Evolutionary conservation across 2,113 vertebrate genomes (phyloP).

Genomic region (Bungarus multicinctus): DNA sequence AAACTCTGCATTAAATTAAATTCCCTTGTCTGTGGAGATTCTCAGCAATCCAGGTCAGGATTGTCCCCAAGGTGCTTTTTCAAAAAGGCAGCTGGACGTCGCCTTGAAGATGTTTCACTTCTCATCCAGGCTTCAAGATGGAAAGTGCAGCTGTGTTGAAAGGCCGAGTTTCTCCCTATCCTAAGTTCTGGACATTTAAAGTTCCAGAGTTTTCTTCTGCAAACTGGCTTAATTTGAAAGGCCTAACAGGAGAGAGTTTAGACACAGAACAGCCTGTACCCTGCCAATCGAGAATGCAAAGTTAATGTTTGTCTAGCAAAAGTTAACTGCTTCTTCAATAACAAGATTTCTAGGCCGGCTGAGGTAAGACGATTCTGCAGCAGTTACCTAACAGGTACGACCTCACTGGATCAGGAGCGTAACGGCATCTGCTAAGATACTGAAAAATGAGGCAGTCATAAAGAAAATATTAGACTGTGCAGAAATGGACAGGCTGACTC

Average conservation of each 20-base stretch:
- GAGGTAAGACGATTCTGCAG: not conserved
- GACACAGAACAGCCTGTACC: not conserved
- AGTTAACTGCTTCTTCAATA: not conserved
- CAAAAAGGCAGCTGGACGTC: not conserved
- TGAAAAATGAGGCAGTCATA: not conserved
- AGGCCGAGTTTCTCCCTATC: rapidly evolving
- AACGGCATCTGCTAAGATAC: not conserved
- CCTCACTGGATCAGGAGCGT: not conserved
- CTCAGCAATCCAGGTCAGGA: not conserved
- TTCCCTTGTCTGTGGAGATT: not conserved
- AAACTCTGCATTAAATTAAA: not conserved
- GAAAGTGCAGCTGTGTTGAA: not conserved
- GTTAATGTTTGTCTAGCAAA: constrained; percentile 12
- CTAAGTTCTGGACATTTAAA: no score
- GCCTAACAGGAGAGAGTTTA: not conserved
- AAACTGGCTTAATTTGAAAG: constrained; percentile 35
- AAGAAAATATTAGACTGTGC: no score
- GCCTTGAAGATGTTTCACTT: not conserved
- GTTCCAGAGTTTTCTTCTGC: not conserved
- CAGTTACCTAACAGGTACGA: not conserved
- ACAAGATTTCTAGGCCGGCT: not conserved
- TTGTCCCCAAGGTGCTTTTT: not conserved
- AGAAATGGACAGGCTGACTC: no score
- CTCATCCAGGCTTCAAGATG: not conserved
- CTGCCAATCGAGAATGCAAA: not conserved